These are phyloP conservation scores for Rhopilema esculentum DNA, from an alignment of 30 jellyfish, hydroid and myxozoan species.

Conservation along the genomic window DNA sequence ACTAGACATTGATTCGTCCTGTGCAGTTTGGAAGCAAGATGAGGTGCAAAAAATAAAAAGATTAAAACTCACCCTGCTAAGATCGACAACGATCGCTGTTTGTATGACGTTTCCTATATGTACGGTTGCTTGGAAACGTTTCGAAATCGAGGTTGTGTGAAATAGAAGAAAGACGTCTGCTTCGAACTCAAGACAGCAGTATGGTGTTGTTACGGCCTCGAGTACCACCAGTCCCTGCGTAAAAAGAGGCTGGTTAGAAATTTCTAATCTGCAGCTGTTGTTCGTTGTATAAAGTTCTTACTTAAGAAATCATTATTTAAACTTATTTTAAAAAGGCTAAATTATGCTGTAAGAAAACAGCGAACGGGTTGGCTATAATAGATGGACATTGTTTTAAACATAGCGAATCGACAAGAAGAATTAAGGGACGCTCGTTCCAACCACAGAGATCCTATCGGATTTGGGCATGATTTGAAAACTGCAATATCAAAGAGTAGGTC, in stretches of 20 bases:
- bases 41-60: neutral
- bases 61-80: conserved; percentile 75
- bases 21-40: neutral
- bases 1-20: neutral
- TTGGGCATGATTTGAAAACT: too few species aligned
- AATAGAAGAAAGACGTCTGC: conserved; percentile 92
- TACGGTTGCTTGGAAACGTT: conserved; percentile 92
- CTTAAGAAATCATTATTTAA: too few species aligned
- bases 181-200: conserved; percentile 87
- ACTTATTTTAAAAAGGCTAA: too few species aligned
- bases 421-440: too few species aligned
- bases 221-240: conserved; percentile 90
- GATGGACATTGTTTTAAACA: too few species aligned
- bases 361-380: too few species aligned
- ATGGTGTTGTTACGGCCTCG: conserved; percentile 71
- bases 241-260: neutral
- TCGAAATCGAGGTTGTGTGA: conserved; percentile 93
- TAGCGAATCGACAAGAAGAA: too few species aligned
- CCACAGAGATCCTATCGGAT: too few species aligned
- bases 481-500: too few species aligned
- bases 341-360: too few species aligned
- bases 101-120: conserved; percentile 97
- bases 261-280: neutral
- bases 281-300: too few species aligned
- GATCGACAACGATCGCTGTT: conserved; percentile 80